Percentiles rank a stretch among this genome's conserved stretches.
Evolutionary conservation across 2,888 invertebrate species (phyloP).

Genomic region (Gymnosoma rotundatum): DNA sequence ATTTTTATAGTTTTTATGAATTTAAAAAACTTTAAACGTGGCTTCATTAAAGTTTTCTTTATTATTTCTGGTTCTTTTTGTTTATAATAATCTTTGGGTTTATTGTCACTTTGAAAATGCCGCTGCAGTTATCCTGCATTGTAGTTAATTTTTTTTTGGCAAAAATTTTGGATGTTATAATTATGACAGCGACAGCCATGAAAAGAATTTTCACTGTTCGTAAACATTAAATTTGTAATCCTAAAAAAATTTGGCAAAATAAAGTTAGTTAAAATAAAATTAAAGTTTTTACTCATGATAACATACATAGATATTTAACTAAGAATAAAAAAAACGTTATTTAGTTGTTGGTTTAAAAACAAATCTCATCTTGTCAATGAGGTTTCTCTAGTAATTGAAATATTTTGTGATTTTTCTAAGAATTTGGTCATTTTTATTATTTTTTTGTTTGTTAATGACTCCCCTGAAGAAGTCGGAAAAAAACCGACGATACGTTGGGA

Average conservation of each 20-base stretch:
- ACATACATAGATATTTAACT: no score
- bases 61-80: conserved; percentile 14
- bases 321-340: no score
- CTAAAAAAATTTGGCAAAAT: not conserved
- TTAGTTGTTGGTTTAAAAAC: no score
- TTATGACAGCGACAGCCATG: conserved; percentile 12
- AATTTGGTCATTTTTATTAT: no score
- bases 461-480: no score
- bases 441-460: no score
- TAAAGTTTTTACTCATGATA: no score
- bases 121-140: conserved; percentile 12
- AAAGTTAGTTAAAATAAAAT: no score
- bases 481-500: no score
- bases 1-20: conserved; percentile 65
- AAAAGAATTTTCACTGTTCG: conserved; percentile 13
- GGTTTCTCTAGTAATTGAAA: no score
- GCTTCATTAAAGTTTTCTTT: conserved; percentile 49
- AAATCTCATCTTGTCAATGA: no score
- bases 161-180: conserved; percentile 1
- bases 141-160: not conserved
- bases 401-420: no score
- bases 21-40: conserved; percentile 66
- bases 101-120: conserved; percentile 46
- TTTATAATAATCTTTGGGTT: conserved; percentile 38
- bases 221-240: not conserved